phyloP scores from a whole-genome alignment of 2,888 invertebrate genomes.

The Tenthredo mesomela region DNA sequence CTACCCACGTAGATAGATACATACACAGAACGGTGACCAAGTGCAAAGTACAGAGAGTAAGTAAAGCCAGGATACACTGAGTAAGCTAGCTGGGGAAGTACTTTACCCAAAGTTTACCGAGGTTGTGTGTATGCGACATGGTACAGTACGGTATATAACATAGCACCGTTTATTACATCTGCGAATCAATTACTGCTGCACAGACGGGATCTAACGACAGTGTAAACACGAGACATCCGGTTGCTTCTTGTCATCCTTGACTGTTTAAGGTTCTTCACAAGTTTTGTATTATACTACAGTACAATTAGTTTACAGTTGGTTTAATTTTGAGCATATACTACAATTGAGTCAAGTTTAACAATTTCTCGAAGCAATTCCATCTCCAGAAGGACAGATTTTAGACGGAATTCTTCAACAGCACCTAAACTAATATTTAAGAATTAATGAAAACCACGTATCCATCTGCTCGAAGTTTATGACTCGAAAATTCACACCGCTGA shows the following conservation, averaged over 20 bases:
- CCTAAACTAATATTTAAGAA: background rate
- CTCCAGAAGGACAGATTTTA: background rate
- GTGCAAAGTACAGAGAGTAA: background rate
- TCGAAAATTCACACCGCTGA: background rate
- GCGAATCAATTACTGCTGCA: conserved; percentile 46
- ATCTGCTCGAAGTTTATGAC: background rate
- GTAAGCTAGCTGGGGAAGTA: conserved; percentile 30
- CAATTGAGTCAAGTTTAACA: background rate
- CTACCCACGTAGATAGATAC: background rate
- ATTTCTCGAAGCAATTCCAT: background rate
- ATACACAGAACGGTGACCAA: background rate
- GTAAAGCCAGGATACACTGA: background rate
- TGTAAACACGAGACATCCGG: conserved; percentile 47
- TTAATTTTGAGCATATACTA: background rate
- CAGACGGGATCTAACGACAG: conserved; percentile 49
- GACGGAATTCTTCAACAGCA: background rate
- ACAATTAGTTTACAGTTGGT: background rate
- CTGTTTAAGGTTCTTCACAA: conserved; percentile 5
- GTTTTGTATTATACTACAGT: background rate
- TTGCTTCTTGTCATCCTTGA: conserved; percentile 34
- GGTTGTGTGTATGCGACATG: conserved; percentile 23
- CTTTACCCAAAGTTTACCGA: conserved; percentile 49
- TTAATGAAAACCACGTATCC: background rate
- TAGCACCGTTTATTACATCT: conserved; percentile 49
- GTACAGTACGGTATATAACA: background rate